Evolutionary conservation across 2,888 invertebrate species (phyloP).

Genomic region (Cataglyphis albicans): DNA sequence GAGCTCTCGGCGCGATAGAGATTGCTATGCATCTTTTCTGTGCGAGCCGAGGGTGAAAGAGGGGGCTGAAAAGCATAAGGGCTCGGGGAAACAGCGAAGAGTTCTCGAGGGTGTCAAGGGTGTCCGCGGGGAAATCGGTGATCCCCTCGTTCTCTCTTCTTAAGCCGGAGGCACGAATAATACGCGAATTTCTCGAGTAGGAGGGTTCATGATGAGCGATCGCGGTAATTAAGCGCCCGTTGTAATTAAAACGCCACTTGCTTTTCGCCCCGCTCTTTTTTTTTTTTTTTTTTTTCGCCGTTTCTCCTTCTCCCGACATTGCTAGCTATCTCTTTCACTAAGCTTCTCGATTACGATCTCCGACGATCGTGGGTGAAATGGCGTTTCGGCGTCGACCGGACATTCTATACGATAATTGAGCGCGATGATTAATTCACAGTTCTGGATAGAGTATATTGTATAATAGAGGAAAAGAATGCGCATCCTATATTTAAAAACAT

Average conservation of each 20-base stretch:
- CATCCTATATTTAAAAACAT: neutral
- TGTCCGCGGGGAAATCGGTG: slow-evolving; percentile 41
- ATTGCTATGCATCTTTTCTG: slow-evolving; percentile 15
- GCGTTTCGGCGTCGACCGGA: neutral
- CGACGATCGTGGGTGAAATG: neutral
- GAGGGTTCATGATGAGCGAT: slow-evolving; percentile 66
- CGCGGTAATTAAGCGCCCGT: slow-evolving; percentile 76
- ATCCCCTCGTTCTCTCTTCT: slow-evolving; percentile 19
- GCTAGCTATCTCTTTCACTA: slow-evolving; percentile 13
- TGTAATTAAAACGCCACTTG: slow-evolving; percentile 76
- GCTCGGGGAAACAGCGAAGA: slow-evolving; percentile 35
- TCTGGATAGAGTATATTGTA: neutral
- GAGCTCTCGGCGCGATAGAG: neutral
- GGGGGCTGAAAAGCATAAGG: slow-evolving; percentile 36
- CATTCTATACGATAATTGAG: slow-evolving; percentile 8
- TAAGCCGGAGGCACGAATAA: slow-evolving; percentile 60
- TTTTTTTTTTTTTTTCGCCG: slow-evolving; percentile 11
- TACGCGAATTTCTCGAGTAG: slow-evolving; percentile 59
- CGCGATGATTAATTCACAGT: neutral
- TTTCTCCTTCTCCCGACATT: slow-evolving; percentile 6
- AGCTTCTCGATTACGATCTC: slow-evolving; percentile 23
- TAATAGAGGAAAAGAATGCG: neutral
- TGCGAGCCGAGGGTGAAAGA: slow-evolving; percentile 34
- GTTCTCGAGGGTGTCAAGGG: slow-evolving; percentile 57
- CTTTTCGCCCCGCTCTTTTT: slow-evolving; percentile 34